Base-by-base conservation (phyloP, 2,797 vertebrate genomes). In the Eurystomus glaucurus region DNA sequence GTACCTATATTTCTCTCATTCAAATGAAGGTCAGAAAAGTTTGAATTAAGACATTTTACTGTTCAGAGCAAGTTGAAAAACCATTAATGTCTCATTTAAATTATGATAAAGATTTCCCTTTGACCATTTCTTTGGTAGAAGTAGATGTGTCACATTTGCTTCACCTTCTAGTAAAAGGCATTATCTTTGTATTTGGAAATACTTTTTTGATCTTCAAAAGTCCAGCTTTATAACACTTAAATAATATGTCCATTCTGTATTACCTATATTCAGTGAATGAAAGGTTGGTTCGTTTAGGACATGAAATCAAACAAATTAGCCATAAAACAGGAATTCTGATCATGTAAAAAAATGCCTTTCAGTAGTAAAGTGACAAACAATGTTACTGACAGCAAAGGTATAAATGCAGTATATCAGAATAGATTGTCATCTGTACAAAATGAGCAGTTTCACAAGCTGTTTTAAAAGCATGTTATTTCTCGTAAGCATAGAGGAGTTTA, bases 81-180 rank as follows among this genome's bases (percentile, higher is more conserved):
- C 21, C n/a, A 9, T 31, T 43, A 35, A 39, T 10, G 4, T 64
- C 77, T 76, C 12, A 28, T 43, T 84, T 64, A 55, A 77, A 62
- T 28, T 2, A 52, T 4, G 28, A 88, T 86, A 86, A 95, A 90
- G 33, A 90, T 51, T 92, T 51, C 60, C 75, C 70, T 89, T 95
- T 76, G 35, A 80, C 6, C 5, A 25, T 35, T 94, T 84, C 74
- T 94, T 94, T 86, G 64, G 65, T 90, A 68, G 81, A 88, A 91
- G 39, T 1, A 0, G 46, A 9, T 72, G 20, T 14, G 41, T 52
- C 11, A 39, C 39, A 51, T 85, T 70, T 87, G n/a, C 19, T 82
- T 64, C 23, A 66, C 25, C 39, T 77, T 22, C 50, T 61, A 83
- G 11, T 60, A 89, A 80, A 91, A 91, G 10, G 26, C 28, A 65